Base-by-base conservation (phyloP, 30 jellyfish, hydroid and myxozoan genomes). In the Aurelia sp. region DNA sequence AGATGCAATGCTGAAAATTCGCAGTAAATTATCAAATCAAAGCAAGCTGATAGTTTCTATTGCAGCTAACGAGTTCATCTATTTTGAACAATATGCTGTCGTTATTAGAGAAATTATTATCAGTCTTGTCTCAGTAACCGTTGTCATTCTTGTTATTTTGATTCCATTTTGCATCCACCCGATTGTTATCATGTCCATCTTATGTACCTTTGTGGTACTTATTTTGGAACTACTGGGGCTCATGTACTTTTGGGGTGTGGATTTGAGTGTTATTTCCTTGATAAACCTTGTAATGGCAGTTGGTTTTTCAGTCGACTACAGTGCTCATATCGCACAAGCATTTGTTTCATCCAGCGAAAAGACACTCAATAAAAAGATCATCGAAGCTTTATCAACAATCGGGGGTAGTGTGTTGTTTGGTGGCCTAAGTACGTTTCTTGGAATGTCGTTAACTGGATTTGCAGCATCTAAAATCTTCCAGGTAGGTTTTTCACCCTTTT, bases 341-440 rank as follows among this genome's bases (percentile, higher is more conserved):
- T 94, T 80, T 64, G 85, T 79, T 16, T 67, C 87, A 59, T 87
- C 97, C 41, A 88, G 85, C 5, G 86, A 57, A 31, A 53, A 80
- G 11, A 84, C 86, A n/a, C 91, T 95, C 44, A 91, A 89, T 53
- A 71, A 44, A 0, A 83, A 93, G 12, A 96, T 85, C 10, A 84
- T 80, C 20, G 98, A 94, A 2, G 94, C 99, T 12, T 74, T 94
- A 13, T 67, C 88, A 8, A 89, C 96, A 13, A 90, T 94, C 76
- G 99, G 99, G n/a, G 81, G 97, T 8, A 94, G 99, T 51, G 99
- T 94, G 17, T 55, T 89, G 27, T 64, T 94, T 96, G 99, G 99
- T 20, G 99, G 97, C 21, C 68, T 55, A 16, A 88, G 97, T 78
- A 88, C 97, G 8, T 79, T 88, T 44, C 66, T 88, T 24, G 97